Evolutionary conservation across 2,888 invertebrate genomes (phyloP).

Genomic region (Entomobrya multifasciata): DNA sequence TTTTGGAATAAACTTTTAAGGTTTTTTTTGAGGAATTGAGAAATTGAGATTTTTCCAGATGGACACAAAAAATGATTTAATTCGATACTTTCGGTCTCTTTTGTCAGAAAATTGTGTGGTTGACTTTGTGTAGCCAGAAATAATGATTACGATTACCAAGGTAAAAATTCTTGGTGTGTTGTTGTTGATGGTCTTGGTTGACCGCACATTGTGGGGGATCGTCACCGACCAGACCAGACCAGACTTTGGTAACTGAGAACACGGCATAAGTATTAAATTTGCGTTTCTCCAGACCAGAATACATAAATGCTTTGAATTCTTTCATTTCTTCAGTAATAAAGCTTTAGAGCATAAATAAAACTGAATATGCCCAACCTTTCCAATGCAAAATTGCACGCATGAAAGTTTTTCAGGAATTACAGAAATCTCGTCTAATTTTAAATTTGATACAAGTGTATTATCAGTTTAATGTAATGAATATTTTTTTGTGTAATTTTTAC

Average conservation of each 20-base stretch:
- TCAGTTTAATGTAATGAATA: no score
- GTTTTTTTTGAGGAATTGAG: no score
- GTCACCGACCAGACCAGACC: neutral
- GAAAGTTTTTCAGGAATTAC: no score
- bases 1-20: neutral
- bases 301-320: neutral
- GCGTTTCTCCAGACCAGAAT: constrained; percentile 1
- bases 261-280: neutral
- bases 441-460: no score
- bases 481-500: constrained; percentile 24
- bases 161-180: constrained; percentile 1
- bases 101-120: constrained; percentile 62
- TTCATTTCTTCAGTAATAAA: constrained; percentile 3
- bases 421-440: no score
- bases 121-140: constrained; percentile 5
- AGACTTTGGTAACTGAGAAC: constrained; percentile 7
- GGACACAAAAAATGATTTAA: constrained; percentile 10
- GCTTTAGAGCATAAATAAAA: constrained; percentile 34
- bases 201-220: constrained; percentile 65
- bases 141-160: neutral
- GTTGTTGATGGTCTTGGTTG: constrained; percentile 47
- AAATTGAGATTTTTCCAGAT: neutral
- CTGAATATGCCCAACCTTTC: constrained; percentile 32
- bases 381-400: no score
- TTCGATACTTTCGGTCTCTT: constrained; percentile 59